phyloP scores from a whole-genome alignment of 2,113 vertebrate species.

The Sakesphorus luctuosus region DNA sequence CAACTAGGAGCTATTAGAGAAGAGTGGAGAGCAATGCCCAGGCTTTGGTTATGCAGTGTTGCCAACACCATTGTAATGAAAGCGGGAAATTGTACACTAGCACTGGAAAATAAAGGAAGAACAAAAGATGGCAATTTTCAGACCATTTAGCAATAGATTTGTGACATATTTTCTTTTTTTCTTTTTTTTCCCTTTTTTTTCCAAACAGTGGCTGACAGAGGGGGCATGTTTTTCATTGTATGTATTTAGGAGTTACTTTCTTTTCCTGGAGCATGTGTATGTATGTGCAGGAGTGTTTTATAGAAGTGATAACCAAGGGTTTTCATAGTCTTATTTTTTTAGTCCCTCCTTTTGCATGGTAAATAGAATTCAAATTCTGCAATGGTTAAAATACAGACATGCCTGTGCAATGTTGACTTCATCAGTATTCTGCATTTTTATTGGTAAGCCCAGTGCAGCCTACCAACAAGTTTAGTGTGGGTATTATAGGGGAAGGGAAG shows the following conservation, averaged over 20 bases:
- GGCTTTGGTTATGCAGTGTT: not conserved
- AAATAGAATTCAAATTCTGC: constrained; percentile 36
- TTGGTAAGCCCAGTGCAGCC: constrained; percentile 64
- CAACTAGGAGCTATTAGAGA: not conserved
- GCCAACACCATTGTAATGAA: not conserved
- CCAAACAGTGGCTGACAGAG: not conserved
- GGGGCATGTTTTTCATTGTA: not conserved
- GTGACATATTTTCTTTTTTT: not conserved
- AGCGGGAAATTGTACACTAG: not conserved
- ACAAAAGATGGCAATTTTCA: not conserved
- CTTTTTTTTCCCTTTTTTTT: not conserved
- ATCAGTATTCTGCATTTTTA: constrained; percentile 67
- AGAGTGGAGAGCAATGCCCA: not conserved
- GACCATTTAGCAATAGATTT: not conserved
- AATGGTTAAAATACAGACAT: constrained; percentile 38
- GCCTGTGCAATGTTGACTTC: constrained; percentile 49
- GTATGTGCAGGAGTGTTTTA: not conserved
- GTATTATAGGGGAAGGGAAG: constrained; percentile 48
- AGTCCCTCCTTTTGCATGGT: not conserved
- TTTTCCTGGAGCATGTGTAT: not conserved
- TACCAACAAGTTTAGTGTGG: constrained; percentile 46
- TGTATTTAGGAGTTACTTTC: not conserved
- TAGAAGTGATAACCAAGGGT: not conserved
- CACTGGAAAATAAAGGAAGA: not conserved
- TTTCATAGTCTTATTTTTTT: constrained; percentile 21